A percentile compares a stretch with the other conserved stretches of the same genome.
phyloP scores from a whole-genome alignment of 2,888 invertebrate genomes.

The Mechanitis mazaeus region DNA sequence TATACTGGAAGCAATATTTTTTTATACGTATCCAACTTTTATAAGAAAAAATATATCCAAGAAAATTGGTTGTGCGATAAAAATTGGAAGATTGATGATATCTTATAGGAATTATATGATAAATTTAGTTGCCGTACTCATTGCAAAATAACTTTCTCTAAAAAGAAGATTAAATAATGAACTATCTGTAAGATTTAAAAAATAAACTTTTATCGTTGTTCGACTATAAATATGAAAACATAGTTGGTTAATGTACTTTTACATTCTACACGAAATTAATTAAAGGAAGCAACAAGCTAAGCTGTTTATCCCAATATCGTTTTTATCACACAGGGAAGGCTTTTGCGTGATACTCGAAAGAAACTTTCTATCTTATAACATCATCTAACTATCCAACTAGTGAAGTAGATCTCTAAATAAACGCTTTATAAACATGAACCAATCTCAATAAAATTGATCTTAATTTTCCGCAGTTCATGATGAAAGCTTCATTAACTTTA shows the following conservation, averaged over 20 bases:
- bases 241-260: background rate
- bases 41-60: no score
- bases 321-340: conserved; percentile 7
- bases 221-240: no score
- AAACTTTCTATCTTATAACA: conserved; percentile 8
- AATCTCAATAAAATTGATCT: conserved; percentile 40
- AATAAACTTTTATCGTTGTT: no score
- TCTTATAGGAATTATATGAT: background rate
- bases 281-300: background rate
- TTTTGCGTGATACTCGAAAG: conserved; percentile 15
- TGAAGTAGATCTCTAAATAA: conserved; percentile 31
- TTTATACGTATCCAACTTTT: no score
- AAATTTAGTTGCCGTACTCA: background rate
- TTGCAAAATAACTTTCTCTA: no score
- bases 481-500: conserved; percentile 32
- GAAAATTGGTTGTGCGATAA: conserved; percentile 8
- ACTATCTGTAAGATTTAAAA: background rate
- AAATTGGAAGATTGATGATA: conserved; percentile 20
- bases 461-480: conserved; percentile 39
- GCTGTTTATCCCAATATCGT: background rate
- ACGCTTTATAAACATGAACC: conserved; percentile 37
- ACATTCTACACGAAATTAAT: background rate
- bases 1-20: no score
- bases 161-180: background rate
- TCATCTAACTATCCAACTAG: conserved; percentile 31